phyloP scores from a whole-genome alignment of 2,113 vertebrate species.

The Riparia riparia region DNA sequence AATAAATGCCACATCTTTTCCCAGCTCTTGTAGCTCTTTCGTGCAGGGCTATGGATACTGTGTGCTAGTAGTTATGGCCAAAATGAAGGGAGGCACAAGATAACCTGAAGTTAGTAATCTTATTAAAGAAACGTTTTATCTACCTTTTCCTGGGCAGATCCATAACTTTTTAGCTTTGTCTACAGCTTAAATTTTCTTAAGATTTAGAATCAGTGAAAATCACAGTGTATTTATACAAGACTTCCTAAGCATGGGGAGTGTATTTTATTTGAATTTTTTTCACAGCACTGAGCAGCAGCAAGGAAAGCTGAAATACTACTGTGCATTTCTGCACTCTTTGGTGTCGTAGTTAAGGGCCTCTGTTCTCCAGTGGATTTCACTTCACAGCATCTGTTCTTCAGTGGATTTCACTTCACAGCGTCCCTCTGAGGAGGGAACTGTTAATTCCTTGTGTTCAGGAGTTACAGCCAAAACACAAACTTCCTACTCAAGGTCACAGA shows the following conservation, averaged over 20 bases:
- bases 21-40: neutral
- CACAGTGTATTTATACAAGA: neutral
- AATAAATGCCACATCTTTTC: neutral
- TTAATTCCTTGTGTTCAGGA: neutral
- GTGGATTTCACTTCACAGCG: neutral
- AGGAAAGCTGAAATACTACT: neutral
- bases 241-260: neutral
- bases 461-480: neutral
- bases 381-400: neutral
- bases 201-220: neutral
- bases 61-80: neutral
- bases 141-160: neutral
- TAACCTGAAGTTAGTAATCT: neutral
- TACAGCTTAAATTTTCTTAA: neutral
- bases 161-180: neutral
- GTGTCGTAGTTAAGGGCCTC: neutral
- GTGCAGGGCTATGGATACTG: fast-evolving
- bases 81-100: neutral
- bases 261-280: conserved; percentile 35
- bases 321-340: neutral
- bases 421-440: neutral
- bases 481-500: neutral
- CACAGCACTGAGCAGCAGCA: neutral
- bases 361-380: neutral
- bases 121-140: neutral